Evolutionary conservation across 2,888 invertebrate genomes (phyloP).

Genomic region (Scaptomyza tumidula): DNA sequence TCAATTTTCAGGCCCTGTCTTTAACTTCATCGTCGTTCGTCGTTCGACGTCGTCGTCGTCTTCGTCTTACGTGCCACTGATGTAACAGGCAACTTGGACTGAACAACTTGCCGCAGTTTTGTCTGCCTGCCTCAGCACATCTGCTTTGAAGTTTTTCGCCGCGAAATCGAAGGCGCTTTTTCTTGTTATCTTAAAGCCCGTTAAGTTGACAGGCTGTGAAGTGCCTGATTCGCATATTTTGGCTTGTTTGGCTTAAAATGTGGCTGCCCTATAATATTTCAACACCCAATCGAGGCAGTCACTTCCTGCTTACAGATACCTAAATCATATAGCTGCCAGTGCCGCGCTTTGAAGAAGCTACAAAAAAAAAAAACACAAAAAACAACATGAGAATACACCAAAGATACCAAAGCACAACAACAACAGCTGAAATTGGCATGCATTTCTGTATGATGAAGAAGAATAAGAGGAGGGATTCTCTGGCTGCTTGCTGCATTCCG

Average conservation of each 20-base stretch:
- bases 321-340: slow-evolving; percentile 50
- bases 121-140: slow-evolving; percentile 34
- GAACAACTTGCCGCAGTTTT: slow-evolving; percentile 32
- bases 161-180: slow-evolving; percentile 48
- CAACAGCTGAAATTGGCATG: slow-evolving; percentile 62
- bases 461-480: slow-evolving; percentile 4
- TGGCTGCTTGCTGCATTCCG: slow-evolving; percentile 68
- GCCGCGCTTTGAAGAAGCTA: slow-evolving; percentile 51
- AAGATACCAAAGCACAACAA: slow-evolving; percentile 48
- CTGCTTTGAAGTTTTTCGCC: slow-evolving; percentile 59
- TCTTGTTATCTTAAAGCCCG: slow-evolving; percentile 62
- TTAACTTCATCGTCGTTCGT: slow-evolving; percentile 27
- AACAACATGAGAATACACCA: background rate
- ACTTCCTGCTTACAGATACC: slow-evolving; percentile 68
- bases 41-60: slow-evolving; percentile 14
- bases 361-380: slow-evolving; percentile 18
- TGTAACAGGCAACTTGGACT: slow-evolving; percentile 54
- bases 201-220: slow-evolving; percentile 53
- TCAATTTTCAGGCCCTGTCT: slow-evolving; percentile 46
- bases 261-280: slow-evolving; percentile 65
- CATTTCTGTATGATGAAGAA: slow-evolving; percentile 13
- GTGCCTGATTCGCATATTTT: slow-evolving; percentile 52
- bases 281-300: slow-evolving; percentile 67
- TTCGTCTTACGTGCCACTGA: slow-evolving; percentile 64
- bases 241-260: background rate